phyloP scores from a whole-genome alignment of 2,113 vertebrate genomes.

The Sus scrofa region T2T-Sscrofa CM000815.6:133082001-133082500 shows the following conservation, averaged over 20 bases:
- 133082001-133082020: background rate
- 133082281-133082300: background rate
- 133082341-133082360: background rate
- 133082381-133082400: background rate
- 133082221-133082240: background rate
- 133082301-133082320: background rate
- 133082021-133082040: background rate
- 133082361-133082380: background rate
- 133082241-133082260: background rate
- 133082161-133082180: background rate
- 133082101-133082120: background rate
- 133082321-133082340: background rate
- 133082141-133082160: background rate
- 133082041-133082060: background rate
- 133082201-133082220: background rate
- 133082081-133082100: background rate
- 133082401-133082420: background rate
- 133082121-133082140: background rate
- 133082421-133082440: background rate
- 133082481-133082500: background rate
- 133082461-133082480: background rate
- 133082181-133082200: background rate
- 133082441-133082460: background rate
- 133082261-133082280: background rate
- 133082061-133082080: background rate